Evolutionary conservation across 2,888 invertebrate species (phyloP), one percentile per base, ranked within the genome.

Genomic region (Latrodectus elegans): DNA sequence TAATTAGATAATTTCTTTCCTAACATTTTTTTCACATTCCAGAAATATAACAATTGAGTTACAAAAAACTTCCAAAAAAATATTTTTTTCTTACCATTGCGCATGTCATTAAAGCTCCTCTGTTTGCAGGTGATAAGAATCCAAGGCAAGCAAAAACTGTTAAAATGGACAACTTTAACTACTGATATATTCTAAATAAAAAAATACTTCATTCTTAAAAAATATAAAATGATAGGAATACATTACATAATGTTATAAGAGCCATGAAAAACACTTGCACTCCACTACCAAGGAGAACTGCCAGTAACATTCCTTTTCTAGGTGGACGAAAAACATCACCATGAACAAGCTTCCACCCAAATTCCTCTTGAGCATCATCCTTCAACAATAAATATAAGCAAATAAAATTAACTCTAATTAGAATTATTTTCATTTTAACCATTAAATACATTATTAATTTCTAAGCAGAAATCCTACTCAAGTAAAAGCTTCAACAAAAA

Each of bases 61-160:
- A 38, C 4, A 4, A 38, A 38, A 4, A 38, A 38, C 38, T 38
- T 38, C 4, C 4, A 38, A 38, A 38, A 38, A 38, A 6, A 38
- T 11, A 15, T 22, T 17, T 26, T 3, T 51, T 67, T 81, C 74
- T 8, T 87, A 92, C 97, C 94, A 99, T 95, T 51, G 98, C 96
- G 92, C 99, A 99, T 0, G 99, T 99, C 99, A 99, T 99, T 88
- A 99, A 93, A 0, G 99, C 98, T 11, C 99, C 99, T 91, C 99
- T 95, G 93, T 99, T 99, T 8, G 99, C 99, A 0, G 99, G 99
- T 12, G 99, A 99, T 84, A 99, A 94, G 93, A 99, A 99, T 81
- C 99, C 99, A 89, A 99, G 94, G 92, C 99, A 99, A n/a, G 99
- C 99, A 93, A 99, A 99, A 17, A 97, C 98, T 95, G 91, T 55